Conservation (phyloP, 2,113 vertebrate genomes). For the Uropsilus gracilis region DNA sequence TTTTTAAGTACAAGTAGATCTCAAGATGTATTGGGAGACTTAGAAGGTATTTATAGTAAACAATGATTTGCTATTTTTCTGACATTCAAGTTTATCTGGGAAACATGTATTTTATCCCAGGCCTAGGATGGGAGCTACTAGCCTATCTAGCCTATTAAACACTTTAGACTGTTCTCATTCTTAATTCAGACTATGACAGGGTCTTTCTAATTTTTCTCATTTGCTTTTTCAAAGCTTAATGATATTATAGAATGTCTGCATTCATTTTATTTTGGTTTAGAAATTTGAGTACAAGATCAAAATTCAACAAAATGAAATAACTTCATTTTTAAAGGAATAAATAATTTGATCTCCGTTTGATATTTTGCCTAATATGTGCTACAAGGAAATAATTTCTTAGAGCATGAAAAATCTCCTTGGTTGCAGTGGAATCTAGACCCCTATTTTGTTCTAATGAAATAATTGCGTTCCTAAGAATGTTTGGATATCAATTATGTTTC, state of each 20-base stretch:
- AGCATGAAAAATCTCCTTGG: not conserved
- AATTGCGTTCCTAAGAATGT: not conserved
- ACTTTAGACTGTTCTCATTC: not conserved
- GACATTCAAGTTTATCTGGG: not conserved
- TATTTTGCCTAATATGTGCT: not conserved
- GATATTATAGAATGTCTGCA: not conserved
- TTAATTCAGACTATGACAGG: not conserved
- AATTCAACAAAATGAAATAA: not conserved
- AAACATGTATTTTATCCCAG: too few relatives aligned
- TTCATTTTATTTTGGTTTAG: not conserved
- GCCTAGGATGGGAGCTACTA: not conserved
- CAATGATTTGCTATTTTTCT: not conserved
- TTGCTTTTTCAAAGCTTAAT: not conserved
- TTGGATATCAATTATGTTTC: constrained; percentile 6
- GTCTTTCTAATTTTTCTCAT: not conserved
- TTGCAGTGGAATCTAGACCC: not conserved
- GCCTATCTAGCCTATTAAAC: not conserved
- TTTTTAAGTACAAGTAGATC: not conserved
- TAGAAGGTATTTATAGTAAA: not conserved
- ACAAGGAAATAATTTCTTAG: not conserved
- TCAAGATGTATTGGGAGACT: not conserved
- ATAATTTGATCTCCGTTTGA: not conserved
- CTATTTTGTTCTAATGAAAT: not conserved
- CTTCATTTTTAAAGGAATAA: not conserved
- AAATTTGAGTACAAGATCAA: not conserved